Evolutionary conservation across 2,113 vertebrate genomes (phyloP).

Genomic region (Seriola aureovittata): DNA sequence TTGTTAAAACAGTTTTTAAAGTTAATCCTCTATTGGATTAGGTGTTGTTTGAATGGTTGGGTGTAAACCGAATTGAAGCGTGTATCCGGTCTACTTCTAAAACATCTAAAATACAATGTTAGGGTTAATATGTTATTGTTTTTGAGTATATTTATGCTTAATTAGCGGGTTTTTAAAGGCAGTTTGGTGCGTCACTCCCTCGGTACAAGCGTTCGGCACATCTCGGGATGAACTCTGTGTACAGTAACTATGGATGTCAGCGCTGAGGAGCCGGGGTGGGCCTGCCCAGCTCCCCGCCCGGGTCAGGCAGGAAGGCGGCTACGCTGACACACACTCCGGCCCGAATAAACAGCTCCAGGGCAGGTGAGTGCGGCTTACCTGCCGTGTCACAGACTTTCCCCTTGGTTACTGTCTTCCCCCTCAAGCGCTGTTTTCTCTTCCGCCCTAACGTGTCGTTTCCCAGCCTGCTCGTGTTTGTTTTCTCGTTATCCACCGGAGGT

Average conservation of each 20-base stretch:
- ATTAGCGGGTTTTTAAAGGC: rapidly evolving
- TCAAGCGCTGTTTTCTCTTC: constrained; percentile 69
- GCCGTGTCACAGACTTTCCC: constrained; percentile 61
- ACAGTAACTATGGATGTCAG: not conserved
- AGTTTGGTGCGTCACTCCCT: not conserved
- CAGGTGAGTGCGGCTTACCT: constrained; percentile 62
- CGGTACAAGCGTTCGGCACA: not conserved
- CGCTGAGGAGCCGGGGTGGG: not conserved
- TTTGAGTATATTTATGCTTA: rapidly evolving
- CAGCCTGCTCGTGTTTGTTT: constrained; percentile 65
- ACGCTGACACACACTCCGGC: not conserved
- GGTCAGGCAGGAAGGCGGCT: constrained; percentile 8
- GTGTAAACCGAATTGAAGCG: too few species aligned
- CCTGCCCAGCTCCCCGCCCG: constrained; percentile 19
- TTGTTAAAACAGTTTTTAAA: not conserved
- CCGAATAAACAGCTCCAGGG: not conserved
- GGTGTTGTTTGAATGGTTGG: too few species aligned
- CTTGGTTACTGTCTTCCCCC: constrained; percentile 49
- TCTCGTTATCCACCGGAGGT: constrained; percentile 1
- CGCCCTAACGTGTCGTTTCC: constrained; percentile 71
- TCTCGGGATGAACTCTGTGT: not conserved
- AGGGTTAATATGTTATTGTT: rapidly evolving
- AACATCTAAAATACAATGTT: not conserved
- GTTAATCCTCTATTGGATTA: not conserved
- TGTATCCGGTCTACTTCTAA: not conserved